These are phyloP conservation scores for Epinephelus malabaricus DNA, from an alignment of 2,797 vertebrate genomes.

Conservation along the genomic window DNA sequence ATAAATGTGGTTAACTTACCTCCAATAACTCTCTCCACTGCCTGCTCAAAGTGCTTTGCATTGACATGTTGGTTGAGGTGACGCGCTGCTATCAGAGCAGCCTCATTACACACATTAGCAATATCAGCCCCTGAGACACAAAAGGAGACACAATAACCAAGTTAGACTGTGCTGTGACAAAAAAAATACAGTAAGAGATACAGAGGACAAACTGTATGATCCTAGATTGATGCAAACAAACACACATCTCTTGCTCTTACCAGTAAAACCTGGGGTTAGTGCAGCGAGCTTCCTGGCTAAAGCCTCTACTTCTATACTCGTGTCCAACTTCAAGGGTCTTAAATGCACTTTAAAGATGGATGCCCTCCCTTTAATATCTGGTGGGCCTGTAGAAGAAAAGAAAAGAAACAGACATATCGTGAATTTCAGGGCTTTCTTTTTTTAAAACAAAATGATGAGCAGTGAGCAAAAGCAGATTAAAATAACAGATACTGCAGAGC, in stretches of 20 bases:
- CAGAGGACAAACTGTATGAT: not conserved
- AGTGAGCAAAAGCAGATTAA: not conserved
- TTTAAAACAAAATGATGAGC: not conserved
- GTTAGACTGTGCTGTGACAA: not conserved
- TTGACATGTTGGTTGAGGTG: conserved; percentile 88
- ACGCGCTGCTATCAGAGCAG: conserved; percentile 94
- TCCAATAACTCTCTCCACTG: conserved; percentile 95
- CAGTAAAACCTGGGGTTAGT: conserved; percentile 95
- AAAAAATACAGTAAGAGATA: not conserved
- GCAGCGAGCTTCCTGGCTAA: conserved; percentile 93
- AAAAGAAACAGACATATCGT: not conserved
- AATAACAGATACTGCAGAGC: not conserved
- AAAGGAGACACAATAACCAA: not conserved
- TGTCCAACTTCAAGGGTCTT: conserved; percentile 91
- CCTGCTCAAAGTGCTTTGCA: conserved; percentile 92
- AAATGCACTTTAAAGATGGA: conserved; percentile 99
- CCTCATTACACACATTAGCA: conserved; percentile 97
- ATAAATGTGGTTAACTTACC: conserved; percentile 79
- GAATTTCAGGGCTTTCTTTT: not conserved
- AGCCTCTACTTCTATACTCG: conserved; percentile 87
- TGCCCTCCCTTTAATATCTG: conserved; percentile 95
- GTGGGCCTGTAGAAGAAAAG: conserved; percentile 86
- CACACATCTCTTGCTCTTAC: conserved; percentile 78
- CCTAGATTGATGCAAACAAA: not conserved
- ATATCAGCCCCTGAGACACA: conserved; percentile 91